Conservation (phyloP, 1,140 invertebrate genomes). For the Cardiocondyla obscurior region DNA sequence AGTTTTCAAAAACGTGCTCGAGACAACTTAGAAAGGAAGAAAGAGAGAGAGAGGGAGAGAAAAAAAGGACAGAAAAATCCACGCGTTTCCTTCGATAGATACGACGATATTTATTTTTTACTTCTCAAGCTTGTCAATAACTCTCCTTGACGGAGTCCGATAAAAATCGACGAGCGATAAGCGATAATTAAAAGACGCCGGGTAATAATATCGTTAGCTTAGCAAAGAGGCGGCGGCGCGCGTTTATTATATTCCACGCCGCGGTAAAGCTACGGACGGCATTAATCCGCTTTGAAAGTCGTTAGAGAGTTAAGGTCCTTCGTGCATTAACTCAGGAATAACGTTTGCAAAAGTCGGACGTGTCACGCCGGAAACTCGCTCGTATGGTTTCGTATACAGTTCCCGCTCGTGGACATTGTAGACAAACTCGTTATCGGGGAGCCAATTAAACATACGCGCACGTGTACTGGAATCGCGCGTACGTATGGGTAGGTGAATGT, state of each 20-base stretch:
- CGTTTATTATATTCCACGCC: conserved; percentile 21
- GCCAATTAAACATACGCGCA: conserved; percentile 51
- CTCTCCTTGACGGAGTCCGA: background rate
- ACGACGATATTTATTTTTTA: background rate
- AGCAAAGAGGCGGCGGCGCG: background rate
- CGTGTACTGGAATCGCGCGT: background rate
- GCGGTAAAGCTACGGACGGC: background rate
- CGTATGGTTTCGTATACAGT: background rate
- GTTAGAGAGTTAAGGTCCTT: conserved; percentile 28
- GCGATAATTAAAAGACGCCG: background rate
- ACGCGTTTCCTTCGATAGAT: background rate
- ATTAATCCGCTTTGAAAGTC: conserved; percentile 52
- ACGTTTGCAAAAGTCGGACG: conserved; percentile 47
- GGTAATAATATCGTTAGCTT: conserved; percentile 23
- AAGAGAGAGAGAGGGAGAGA: conserved; percentile 15
- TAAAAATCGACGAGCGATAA: conserved; percentile 14
- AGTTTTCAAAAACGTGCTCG: conserved; percentile 41
- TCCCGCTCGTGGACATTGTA: conserved; percentile 18
- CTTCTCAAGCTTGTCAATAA: background rate
- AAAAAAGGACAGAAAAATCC: background rate
- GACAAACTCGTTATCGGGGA: conserved; percentile 53
- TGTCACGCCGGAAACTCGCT: conserved; percentile 34
- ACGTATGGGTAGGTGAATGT: background rate
- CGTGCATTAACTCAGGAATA: conserved; percentile 42
- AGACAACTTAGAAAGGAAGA: background rate